Evolutionary conservation across 1,140 invertebrate species (phyloP), one percentile per base, ranked within the genome.

Genomic region (Subanguina moxae): DNA sequence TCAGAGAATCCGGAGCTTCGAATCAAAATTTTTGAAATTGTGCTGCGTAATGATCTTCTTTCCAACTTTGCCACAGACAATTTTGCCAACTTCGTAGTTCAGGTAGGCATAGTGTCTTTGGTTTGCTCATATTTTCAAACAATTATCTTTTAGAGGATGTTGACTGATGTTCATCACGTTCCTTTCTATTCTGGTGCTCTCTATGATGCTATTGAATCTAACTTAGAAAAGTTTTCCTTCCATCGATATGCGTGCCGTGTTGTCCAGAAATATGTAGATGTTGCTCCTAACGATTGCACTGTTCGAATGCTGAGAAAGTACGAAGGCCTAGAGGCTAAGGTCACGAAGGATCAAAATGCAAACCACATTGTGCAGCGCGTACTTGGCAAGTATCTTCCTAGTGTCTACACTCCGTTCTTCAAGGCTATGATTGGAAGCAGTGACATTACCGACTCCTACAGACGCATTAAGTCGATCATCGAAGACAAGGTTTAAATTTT

Each of bases 241-340:
- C 56, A 71, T 30, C 69, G 69, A 28, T 71, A 57, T 27, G 23
- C 68, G 11, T 71, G 69, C 19, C 68, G 68, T 28, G 69, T 70
- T 28, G 43, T 70, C 23, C 68, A 70, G 65, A 70, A 70, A 57
- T 19, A 43, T 17, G 57, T 70, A 19, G 57, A 70, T 25, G 21
- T 28, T 25, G 46, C 30, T 21, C n/a, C 64, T 11, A 32, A 13
- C 8, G 17, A 27, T 9, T 17, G 38, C 1, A 46, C 59, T 0
- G 21, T 13, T 11, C 45, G 62, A 13, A 25, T 65, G 45, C n/a
- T 65, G 27, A 27, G 59, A 27, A 28, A 65, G 45, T 67, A 61
- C 45, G 62, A 25, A 0, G 43, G 45, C 0, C 64, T 27, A 9
- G 64, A 65, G 64, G 62, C 30, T 25, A 27, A 57, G 28, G 28